Evolutionary conservation across 2,113 vertebrate genomes (phyloP).

Genomic region (Carassius auratus): DNA sequence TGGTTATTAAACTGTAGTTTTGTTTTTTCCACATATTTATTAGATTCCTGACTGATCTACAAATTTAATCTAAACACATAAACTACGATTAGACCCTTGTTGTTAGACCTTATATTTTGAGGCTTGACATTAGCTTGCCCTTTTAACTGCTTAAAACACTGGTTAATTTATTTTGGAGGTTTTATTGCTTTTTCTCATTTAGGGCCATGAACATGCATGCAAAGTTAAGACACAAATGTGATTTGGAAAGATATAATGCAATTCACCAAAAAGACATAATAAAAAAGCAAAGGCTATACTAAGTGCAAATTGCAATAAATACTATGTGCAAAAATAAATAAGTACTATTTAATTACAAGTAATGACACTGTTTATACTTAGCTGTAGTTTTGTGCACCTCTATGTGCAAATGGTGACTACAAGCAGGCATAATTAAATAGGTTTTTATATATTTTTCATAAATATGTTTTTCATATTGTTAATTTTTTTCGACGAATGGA

Average conservation of each 20-base stretch:
- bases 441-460: too few species aligned
- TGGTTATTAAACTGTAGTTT: background rate
- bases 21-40: background rate
- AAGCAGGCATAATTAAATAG: background rate
- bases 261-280: background rate
- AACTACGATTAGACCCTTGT: background rate
- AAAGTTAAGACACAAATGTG: background rate
- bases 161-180: background rate
- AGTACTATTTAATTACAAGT: too few species aligned
- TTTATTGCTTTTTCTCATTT: background rate
- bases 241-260: background rate
- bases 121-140: background rate
- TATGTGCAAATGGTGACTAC: too few species aligned
- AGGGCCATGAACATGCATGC: too few species aligned
- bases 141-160: background rate
- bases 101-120: background rate
- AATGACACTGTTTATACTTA: too few species aligned
- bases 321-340: too few species aligned
- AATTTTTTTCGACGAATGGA: background rate
- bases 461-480: background rate
- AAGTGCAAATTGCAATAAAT: too few species aligned
- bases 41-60: background rate
- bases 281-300: too few species aligned
- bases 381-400: too few species aligned
- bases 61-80: background rate